phyloP scores from a whole-genome alignment of 2,888 invertebrate genomes.

The Eupithecia pulchellata region DNA sequence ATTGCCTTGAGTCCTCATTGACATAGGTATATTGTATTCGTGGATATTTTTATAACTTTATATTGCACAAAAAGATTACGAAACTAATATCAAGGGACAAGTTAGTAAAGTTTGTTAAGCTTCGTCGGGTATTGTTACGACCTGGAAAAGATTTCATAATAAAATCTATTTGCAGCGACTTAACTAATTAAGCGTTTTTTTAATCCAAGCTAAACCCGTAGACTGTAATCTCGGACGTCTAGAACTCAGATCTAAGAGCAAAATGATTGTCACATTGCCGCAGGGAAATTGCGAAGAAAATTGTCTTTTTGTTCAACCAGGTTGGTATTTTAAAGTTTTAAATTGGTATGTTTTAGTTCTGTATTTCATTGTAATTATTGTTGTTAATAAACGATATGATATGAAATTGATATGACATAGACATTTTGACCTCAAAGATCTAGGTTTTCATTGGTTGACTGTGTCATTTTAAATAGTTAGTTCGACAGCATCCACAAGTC shows the following conservation, averaged over 20 bases:
- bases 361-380: neutral
- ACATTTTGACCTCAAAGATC: too few relatives aligned
- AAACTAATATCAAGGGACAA: conserved; percentile 4
- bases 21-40: neutral
- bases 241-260: conserved; percentile 17
- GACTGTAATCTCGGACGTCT: conserved; percentile 20
- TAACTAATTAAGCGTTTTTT: conserved; percentile 20
- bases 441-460: too few relatives aligned
- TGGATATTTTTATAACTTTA: neutral
- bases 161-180: conserved; percentile 15
- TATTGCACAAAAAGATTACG: neutral
- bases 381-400: too few relatives aligned
- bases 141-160: neutral
- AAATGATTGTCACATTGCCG: conserved; percentile 23
- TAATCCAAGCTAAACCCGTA: conserved; percentile 7
- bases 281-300: conserved; percentile 37
- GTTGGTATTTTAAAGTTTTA: neutral
- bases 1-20: neutral
- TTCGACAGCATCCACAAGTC: too few relatives aligned
- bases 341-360: neutral
- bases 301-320: neutral
- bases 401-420: too few relatives aligned
- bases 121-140: neutral
- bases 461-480: too few relatives aligned
- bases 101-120: neutral